phyloP scores from a whole-genome alignment of 2,888 invertebrate genomes.

The Xiphydria camelus region DNA sequence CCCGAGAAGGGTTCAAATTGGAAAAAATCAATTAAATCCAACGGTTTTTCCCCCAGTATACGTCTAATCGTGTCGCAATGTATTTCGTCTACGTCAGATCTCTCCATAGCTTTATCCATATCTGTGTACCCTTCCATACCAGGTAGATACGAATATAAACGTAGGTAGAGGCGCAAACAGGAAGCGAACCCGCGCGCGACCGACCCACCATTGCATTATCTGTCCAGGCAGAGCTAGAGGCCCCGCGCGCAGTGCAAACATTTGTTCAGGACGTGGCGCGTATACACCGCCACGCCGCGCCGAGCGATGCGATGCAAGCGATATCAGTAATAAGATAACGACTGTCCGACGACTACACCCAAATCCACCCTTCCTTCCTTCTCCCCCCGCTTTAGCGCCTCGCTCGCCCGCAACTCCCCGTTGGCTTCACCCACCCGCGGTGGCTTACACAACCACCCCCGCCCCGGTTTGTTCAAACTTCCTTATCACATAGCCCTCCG shows the following conservation, averaged over 20 bases:
- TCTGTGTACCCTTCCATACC: no score
- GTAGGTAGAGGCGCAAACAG: no score
- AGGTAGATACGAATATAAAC: no score
- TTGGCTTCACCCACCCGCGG: conserved; percentile 9
- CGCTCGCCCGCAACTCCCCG: conserved; percentile 4
- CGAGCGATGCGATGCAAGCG: conserved; percentile 20
- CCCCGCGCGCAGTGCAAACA: conserved; percentile 43
- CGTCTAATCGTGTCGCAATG: no score
- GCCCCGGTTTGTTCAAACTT: conserved; percentile 34
- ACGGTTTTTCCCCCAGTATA: no score
- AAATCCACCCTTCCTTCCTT: conserved; percentile 10
- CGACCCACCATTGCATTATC: not conserved
- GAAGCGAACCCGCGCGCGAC: conserved; percentile 26
- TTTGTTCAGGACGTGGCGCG: conserved; percentile 47
- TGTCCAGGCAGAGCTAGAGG: conserved; percentile 20
- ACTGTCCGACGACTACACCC: conserved; percentile 26
- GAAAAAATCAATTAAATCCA: no score
- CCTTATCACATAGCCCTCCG: conserved; percentile 41
- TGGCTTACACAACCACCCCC: conserved; percentile 8
- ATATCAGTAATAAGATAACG: conserved; percentile 53
- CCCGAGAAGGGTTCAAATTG: no score
- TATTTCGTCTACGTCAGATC: no score
- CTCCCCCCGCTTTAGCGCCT: conserved; percentile 2
- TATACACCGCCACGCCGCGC: conserved; percentile 1
- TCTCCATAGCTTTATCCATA: no score